Evolutionary conservation across 2,888 invertebrate species (phyloP), one percentile per base, ranked within the genome.

Genomic region (Dromius quadrimaculatus): DNA sequence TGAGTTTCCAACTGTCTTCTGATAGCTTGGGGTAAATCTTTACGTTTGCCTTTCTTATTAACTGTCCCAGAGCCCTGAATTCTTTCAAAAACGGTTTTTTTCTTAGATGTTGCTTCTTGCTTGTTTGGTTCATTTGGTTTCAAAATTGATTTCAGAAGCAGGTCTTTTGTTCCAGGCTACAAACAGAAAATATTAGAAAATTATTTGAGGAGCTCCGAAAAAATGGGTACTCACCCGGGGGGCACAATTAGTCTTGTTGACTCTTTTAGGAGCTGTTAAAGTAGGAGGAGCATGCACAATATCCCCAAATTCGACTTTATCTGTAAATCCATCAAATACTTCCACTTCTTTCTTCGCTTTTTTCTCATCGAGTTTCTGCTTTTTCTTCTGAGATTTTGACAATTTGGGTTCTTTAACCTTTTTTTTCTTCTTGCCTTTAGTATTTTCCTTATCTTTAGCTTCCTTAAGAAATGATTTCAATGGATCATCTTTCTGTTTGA

Each of bases 281-380:
- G 85, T 81, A 28, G 94, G 93, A 66, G 94, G 93, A 61, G 87
- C 90, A 81, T 90, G 89, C 1, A 86, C 89, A 59, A 89, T 85
- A 78, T 93, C 93, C 0, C 93, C 93, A 83, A 94, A 94, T 77
- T 85, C 79, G 17, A 94, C 84, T 50, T 85, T 83, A 80, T 94
- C 94, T 76, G 84, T 76, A 77, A 87, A 87, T 61, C 88, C 87
- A 34, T 84, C 82, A 1, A 78, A 74, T 57, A 76, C 77, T 74
- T 75, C 64, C 74, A 47, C 59, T 74, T 75, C 74, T 75, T 82
- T 80, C 76, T 84, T 81, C 38, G 83, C 77, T 76, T 85, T 85
- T 72, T 85, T 86, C 4, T 81, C 78, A 22, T 83, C 81, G 47
- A 85, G 80, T 76, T 86, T 89, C 13, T 83, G 79, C 36, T 84